Base-by-base conservation (phyloP, 2,797 vertebrate species). In the Tapera naevia region DNA sequence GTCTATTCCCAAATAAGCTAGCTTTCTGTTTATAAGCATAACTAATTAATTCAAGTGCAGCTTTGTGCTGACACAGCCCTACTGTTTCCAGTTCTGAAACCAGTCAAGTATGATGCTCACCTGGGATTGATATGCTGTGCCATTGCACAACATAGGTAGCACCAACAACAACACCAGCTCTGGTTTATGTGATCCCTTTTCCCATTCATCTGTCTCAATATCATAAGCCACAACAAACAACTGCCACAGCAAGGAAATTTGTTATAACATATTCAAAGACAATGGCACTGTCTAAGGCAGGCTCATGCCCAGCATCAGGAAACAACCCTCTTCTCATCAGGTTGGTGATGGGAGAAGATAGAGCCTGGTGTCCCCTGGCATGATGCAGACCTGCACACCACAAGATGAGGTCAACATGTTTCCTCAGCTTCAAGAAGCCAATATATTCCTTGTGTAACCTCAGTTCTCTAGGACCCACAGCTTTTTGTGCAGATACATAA, bases 1-100 rank as follows among this genome's bases (percentile, higher is more conserved):
- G 74, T 45, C 82, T 89, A 85, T 93, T 94, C 87, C 60, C 64
- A 71, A 71, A 73, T 87, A 85, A 70, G 35, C 91, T 67, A 79
- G 24, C 23, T 87, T 92, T 73, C 64, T 69, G n/a, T 65, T 50
- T 79, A 4, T 46, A 75, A 86, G 50, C 61, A 9, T 76, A 51
- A 72, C 54, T 80, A 54, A 91, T 89, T 82, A 82, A 81, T 75
- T 88, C 88, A 84, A 51, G 58, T 75, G 33, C 46, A 91, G 66
- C 41, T 37, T 30, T 41, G 11, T 45, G 73, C 92, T 84, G 70
- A 66, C 73, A 69, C 66, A 91, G 43, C 67, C 81, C 51, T 61
- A 2, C 48, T n/a, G 43, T 54, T 96, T 84, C 41, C 27, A 4
- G 8, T 25, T 78, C 27, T 56, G 39, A 48, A 90, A 48, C 43